These are phyloP conservation scores for Rhorus exstirpatorius DNA, from an alignment of 2,888 invertebrate genomes.

Conservation along the genomic window DNA sequence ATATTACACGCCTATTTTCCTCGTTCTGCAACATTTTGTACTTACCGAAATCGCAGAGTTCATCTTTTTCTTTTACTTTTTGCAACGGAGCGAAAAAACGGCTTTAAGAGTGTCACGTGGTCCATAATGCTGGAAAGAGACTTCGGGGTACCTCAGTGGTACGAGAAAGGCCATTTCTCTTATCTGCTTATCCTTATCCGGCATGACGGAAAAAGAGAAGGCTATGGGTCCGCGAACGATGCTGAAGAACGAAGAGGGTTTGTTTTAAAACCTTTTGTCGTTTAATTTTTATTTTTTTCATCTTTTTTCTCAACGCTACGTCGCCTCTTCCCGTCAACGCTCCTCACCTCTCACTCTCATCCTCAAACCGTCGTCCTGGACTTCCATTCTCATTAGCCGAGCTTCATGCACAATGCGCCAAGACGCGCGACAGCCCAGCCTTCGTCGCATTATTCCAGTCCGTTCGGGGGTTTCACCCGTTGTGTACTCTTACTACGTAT, in stretches of 20 bases:
- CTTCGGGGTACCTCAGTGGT: slow-evolving; percentile 31
- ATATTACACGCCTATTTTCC: no score
- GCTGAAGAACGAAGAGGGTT: slow-evolving; percentile 30
- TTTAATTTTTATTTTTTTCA: slow-evolving; percentile 23
- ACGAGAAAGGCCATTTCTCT: slow-evolving; percentile 72
- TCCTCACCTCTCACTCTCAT: slow-evolving; percentile 37
- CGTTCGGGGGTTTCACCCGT: slow-evolving; percentile 12
- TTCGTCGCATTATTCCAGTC: slow-evolving; percentile 69
- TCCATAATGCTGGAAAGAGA: slow-evolving; percentile 13
- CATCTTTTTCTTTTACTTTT: slow-evolving; percentile 27
- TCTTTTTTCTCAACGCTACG: slow-evolving; percentile 53
- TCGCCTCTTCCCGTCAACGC: slow-evolving; percentile 52
- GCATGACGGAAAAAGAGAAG: slow-evolving; percentile 38
- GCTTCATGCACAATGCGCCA: slow-evolving; percentile 77
- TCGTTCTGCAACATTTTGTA: background rate
- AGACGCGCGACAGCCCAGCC: slow-evolving; percentile 74
- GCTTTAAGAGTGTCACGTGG: slow-evolving; percentile 37
- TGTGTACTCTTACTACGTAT: background rate
- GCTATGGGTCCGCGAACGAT: slow-evolving; percentile 14
- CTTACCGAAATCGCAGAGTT: background rate
- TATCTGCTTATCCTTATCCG: slow-evolving; percentile 76
- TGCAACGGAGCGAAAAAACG: slow-evolving; percentile 1
- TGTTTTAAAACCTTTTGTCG: slow-evolving; percentile 66
- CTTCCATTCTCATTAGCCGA: slow-evolving; percentile 79
- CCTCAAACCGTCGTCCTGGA: slow-evolving; percentile 63